Evolutionary conservation across 1,140 invertebrate genomes (phyloP), one percentile per base, ranked within the genome.

Genomic region (Eumaeus atala): DNA sequence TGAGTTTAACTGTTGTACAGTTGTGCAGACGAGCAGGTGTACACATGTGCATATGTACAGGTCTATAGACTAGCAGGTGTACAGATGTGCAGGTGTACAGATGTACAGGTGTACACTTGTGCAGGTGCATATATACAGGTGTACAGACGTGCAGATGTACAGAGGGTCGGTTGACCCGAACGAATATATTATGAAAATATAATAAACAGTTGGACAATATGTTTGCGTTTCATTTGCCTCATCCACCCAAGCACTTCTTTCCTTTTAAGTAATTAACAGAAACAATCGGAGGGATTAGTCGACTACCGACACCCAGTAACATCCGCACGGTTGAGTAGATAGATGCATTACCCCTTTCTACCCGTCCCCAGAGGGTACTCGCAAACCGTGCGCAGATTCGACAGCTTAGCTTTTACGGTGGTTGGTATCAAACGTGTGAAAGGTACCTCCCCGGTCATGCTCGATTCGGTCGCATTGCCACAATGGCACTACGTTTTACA

Each of bases 161-260:
- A 55, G 57, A 34, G 47, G 48, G 51, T 51, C 37, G 51, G 40
- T 17, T 14, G 56, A 54, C 54, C 60, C 48, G 52, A 50, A 54
- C 54, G 58, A 57, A 53, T 40, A 51, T 50, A 38, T 54, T 58
- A 55, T 49, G 59, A 51, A 65, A 71, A 63, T 59, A 62, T 64
- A 79, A 72, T 77, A 82, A 77, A 76, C 72, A 73, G 70, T 79
- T 82, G 74, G 74, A 82, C 78, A 79, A 79, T 82, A 81, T 18
- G 10, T 10, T 7, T 11, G 44, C 51, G 50, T 74, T 72, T 75
- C 28, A 69, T 67, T 70, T 54, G 9, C n/a, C 35, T 5, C 35
- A 9, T 1, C n/a, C 9, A 37, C n/a, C 8, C 9, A 1, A 37
- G 11, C 9, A 10, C 3, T 9, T 37, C 34, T 35, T 35, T 9